Evolutionary conservation across 1,140 invertebrate genomes (phyloP), one percentile per base, ranked within the genome.

Genomic region (Lanistes nyassanus): DNA sequence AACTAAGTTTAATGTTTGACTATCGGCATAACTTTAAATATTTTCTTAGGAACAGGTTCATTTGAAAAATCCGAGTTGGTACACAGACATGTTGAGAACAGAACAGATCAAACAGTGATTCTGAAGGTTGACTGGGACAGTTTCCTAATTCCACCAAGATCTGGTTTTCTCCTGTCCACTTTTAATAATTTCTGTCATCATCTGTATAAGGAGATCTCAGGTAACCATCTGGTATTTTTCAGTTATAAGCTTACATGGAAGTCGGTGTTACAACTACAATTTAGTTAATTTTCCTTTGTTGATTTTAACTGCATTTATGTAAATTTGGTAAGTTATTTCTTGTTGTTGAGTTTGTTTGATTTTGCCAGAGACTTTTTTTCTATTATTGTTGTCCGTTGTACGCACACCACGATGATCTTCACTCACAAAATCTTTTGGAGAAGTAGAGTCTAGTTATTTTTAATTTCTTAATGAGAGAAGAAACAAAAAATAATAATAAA

Each of bases 81-180:
- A 26, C 67, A 75, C 66, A 42, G 55, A 26, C 23, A 58, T 29
- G 58, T 79, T n/a, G 42, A 36, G n/a, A 74, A 82, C 58, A 23
- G 58, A 26, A 70, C 74, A 47, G 60, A 66, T n/a, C 55, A 64
- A n/a, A 31, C 70, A 60, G 60, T 29, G 7, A 19, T 79, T 31
- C 51, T 75, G 19, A 34, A 65, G 7, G 56, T 77, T 56, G 73
- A 66, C 29, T 60, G 62, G 31, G 56, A 80, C 23, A 62, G 55
- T 2, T 84, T 79, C 62, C 53, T 81, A 3, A 66, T 84, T 34
- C 83, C 83, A 23, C 76, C 74, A 19, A 34, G 66, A 19, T 82
- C 75, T 16, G 51, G 67, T 0, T 85, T 85, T 71, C 69, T 81
- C 19, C 69, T 83, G 47, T 80, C 81, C 23, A 78, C 82, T 58